Base-by-base conservation (phyloP, 2,888 invertebrate species). In the Boloria selene region DNA sequence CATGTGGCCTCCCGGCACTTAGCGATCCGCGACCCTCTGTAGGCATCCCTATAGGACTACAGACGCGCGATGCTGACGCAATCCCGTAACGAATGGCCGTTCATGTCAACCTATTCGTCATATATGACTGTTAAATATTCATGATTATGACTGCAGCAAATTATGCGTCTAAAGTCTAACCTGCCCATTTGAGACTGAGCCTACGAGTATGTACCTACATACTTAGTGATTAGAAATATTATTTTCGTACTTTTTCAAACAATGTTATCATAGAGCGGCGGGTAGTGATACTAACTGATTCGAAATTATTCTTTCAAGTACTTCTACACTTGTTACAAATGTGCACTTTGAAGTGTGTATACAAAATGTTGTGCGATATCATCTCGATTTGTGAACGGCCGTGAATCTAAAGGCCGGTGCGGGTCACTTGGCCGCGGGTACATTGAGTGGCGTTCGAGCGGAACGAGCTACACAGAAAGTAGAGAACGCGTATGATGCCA, bases 1-100 rank as follows among this genome's bases (percentile, higher is more conserved):
- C 92, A 92, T 92, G 92, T 92, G 92, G 92, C 90, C 85, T 86
- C 85, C 80, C 74, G 85, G 86, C 90, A 89, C 89, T 91, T 89
- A 90, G 88, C 86, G 78, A 84, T 80, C 86, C 85, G 70, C 70
- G 69, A 75, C 79, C 83, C 78, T 80, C 78, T 76, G 74, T 68
- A 72, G 73, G 72, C 75, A 72, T 76, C 75, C 73, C 75, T 70
- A 71, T 73, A 69, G 13, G 14, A 42, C 42, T 42, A 50, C 18
- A 49, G 56, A 45, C 54, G 26, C 38, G 18, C 42, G 53, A 54
- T 16, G 55, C 45, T 26, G 66, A 67, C 67, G 73, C 70, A 74
- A 78, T 80, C 79, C 79, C 78, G 78, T 72, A 77, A 75, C 62
- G 58, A 62, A 38, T 38, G 59, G 74, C 72, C 73, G 68, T 74